Base-by-base conservation (phyloP, 2,797 vertebrate genomes). In the Syngnathus acus region DNA sequence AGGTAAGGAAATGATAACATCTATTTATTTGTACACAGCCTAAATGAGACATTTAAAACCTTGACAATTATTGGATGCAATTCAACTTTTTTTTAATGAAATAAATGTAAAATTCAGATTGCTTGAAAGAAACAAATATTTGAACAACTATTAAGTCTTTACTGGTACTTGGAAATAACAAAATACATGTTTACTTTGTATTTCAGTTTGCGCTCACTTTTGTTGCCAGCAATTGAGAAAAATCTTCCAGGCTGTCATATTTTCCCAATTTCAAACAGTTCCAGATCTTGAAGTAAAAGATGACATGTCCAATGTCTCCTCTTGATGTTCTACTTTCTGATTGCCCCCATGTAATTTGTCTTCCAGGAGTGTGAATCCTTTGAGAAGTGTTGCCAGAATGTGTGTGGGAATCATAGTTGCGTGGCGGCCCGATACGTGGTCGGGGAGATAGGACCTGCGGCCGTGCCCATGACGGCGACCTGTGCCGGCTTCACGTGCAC, bases 321-420 rank as follows among this genome's bases (percentile, higher is more conserved):
- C 6, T 16, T 37, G 16, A 26, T 26, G 13, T 55, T 37, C 23
- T 37, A 9, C 16, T 38, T 37, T 26, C 14, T 38, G 5, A 37
- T 38, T 37, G n/a, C 50, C 8, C 4, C 50, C n/a, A 21, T 5
- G 19, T n/a, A 9, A 51, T 51, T 9, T 21, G 50, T 89, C 92
- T 64, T 95, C 87, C 84, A 99, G 97, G 95, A 97, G 84, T 99
- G 97, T 0, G 95, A 98, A 85, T 91, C 94, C 17, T 95, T 94
- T 62, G 97, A 99, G 87, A 99, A 98, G 70, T 99, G 97, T 79
- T 99, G 97, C 75, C 92, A 94, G 67, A 99, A 99, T 0, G 97
- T 99, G 64, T 99, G 97, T 1, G 97, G 97, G 47, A 94, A 92
- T 13, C 93, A 89, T 76, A 99, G 97, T 42, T 99, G 97, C 0